Base-by-base conservation (phyloP, 2,888 invertebrate species). In the Zygothrica quintamaculata region DNA sequence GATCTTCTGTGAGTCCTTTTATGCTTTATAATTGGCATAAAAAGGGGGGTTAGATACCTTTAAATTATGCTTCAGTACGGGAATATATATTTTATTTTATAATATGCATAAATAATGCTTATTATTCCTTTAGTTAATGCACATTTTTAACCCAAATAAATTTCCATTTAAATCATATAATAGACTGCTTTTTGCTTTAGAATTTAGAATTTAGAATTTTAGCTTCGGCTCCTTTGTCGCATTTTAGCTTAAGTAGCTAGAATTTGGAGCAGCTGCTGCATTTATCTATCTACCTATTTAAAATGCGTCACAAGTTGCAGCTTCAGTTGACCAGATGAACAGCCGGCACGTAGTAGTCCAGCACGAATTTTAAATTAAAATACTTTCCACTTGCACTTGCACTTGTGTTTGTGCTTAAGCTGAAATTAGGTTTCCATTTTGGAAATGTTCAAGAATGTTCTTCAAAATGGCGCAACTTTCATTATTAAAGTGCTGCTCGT, bases 401-500 rank as follows among this genome's bases (percentile, higher is more conserved):
- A 73, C 60, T 59, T 65, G 72, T 60, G 64, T 64, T 77, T 55
- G 60, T 51, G 43, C 58, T 69, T 61, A 76, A 79, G 64, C 36
- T 50, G 52, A 77, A 77, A 84, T 80, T 80, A 53, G 75, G 70
- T 80, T 62, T 68, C 70, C 81, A 70, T 72, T 74, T 66, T 44
- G 52, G 39, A 73, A 67, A 68, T 70, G 64, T 58, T 55, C 36
- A 37, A 56, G 31, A 66, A 66, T 65, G 48, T 46, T 44, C 51
- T 48, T 51, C 42, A 50, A 73, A 78, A 51, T 67, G 60, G 75
- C 65, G 43, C 52, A 81, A 81, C 84, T 81, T 81, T 81, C 84
- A 77, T 81, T 81, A 84, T 81, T 84, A 84, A 84, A 81, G 80
- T 75, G 80, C 75, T 75, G 62, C 52, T 70, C 65, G 64, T 60